Conservation (phyloP, 1,140 invertebrate genomes). For the Fopius arisanus region DNA sequence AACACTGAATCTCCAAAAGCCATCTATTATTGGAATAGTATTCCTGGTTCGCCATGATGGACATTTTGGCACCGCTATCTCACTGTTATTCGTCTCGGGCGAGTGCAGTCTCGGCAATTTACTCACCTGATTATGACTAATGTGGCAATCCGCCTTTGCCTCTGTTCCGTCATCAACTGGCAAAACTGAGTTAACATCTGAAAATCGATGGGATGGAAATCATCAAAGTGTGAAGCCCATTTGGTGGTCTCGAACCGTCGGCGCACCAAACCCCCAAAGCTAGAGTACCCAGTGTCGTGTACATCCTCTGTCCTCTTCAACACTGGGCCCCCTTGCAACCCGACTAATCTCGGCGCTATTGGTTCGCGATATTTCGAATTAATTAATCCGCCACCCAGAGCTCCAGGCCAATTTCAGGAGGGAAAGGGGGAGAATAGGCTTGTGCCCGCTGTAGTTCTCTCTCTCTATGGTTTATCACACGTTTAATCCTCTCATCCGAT, state of each 20-base stretch:
- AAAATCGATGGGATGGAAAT: not conserved
- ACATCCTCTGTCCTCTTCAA: conserved; percentile 9
- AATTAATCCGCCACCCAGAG: conserved; percentile 13
- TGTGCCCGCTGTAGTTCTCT: not conserved
- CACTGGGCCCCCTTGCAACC: not conserved
- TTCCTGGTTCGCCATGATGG: not conserved
- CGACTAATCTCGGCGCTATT: conserved; percentile 14
- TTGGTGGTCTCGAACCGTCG: not conserved
- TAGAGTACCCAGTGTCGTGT: not conserved
- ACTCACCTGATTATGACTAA: not conserved
- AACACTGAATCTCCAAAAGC: too few relatives aligned
- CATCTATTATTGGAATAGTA: not conserved
- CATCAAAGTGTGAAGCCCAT: not conserved
- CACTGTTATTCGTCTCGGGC: not conserved
- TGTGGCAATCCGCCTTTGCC: not conserved
- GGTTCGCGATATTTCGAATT: conserved; percentile 20
- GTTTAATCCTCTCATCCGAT: not conserved
- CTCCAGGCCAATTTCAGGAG: conserved; percentile 13
- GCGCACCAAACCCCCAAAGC: not conserved
- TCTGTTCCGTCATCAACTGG: not conserved
- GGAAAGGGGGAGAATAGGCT: not conserved
- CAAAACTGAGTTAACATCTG: not conserved
- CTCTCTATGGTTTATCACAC: not conserved
- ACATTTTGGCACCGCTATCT: not conserved
- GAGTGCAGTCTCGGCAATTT: not conserved